These are phyloP conservation scores for Hymenopus coronatus DNA, from an alignment of 2,888 invertebrate species.

Conservation along the genomic window DNA sequence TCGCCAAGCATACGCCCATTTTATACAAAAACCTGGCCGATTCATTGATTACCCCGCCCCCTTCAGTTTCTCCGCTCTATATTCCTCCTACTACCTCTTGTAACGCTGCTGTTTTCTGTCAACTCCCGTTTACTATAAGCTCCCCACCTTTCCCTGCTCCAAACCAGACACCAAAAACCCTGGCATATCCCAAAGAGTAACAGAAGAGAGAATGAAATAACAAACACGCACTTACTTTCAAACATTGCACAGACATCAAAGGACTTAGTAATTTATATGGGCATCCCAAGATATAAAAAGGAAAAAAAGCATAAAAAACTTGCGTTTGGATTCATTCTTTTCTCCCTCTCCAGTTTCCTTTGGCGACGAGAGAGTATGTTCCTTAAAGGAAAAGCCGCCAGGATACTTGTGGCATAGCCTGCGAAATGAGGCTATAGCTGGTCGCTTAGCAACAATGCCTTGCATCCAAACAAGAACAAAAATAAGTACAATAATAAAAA, in stretches of 20 bases:
- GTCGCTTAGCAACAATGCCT: background rate
- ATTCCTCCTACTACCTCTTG: background rate
- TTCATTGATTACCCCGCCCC: background rate
- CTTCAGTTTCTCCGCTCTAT: background rate
- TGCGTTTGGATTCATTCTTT: background rate
- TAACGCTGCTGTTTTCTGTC: background rate
- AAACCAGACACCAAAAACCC: background rate
- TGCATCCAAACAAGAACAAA: background rate
- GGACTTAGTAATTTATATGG: background rate
- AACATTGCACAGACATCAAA: background rate
- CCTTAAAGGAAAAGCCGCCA: background rate
- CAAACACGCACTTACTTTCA: background rate
- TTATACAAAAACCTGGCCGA: background rate
- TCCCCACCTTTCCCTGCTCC: background rate
- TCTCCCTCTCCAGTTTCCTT: background rate
- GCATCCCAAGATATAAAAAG: background rate
- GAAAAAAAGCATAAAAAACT: background rate
- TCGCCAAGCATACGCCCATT: background rate
- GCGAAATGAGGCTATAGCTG: background rate
- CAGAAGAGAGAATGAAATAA: background rate
- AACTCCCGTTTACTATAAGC: background rate
- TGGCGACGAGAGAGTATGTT: background rate
- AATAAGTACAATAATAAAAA: background rate
- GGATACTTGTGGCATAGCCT: background rate
- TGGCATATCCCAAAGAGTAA: background rate